phyloP scores from a whole-genome alignment of 2,888 invertebrate genomes.

The Patella ulyssiponensis region DNA sequence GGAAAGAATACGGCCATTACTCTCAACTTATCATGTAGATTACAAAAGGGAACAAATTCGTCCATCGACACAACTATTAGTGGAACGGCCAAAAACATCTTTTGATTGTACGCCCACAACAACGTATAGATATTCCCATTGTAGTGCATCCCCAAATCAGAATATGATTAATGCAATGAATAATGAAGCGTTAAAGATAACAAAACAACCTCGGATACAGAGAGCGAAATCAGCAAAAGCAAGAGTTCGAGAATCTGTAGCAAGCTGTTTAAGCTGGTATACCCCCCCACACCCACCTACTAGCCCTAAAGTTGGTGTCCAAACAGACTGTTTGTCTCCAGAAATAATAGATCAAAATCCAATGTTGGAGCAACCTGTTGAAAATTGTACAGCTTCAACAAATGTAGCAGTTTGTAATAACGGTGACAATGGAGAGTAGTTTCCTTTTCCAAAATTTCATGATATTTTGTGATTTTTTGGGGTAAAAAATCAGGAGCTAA shows the following conservation, averaged over 20 bases:
- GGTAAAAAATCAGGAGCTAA: no score
- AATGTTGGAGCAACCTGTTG: no score
- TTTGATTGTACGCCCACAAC: constrained; percentile 59
- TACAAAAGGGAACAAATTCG: constrained; percentile 1
- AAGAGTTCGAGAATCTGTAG: constrained; percentile 57
- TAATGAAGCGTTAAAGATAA: constrained; percentile 55
- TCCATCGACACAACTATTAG: constrained; percentile 48
- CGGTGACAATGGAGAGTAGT: no score
- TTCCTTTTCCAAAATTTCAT: no score
- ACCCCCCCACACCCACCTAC: constrained; percentile 33
- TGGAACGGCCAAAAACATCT: constrained; percentile 59
- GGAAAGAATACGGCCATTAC: constrained; percentile 50
- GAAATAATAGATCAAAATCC: no score
- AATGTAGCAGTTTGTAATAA: no score
- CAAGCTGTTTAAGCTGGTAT: constrained; percentile 63
- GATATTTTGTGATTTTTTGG: no score
- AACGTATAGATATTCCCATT: constrained; percentile 66
- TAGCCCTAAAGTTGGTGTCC: background rate
- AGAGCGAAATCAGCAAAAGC: constrained; percentile 50
- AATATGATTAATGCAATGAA: constrained; percentile 56
- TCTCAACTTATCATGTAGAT: constrained; percentile 61
- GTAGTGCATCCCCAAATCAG: constrained; percentile 58
- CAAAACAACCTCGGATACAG: constrained; percentile 48
- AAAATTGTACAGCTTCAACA: no score
- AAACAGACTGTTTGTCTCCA: no score